Evolutionary conservation across 2,797 vertebrate species (phyloP).

Genomic region (Liasis olivaceus): DNA sequence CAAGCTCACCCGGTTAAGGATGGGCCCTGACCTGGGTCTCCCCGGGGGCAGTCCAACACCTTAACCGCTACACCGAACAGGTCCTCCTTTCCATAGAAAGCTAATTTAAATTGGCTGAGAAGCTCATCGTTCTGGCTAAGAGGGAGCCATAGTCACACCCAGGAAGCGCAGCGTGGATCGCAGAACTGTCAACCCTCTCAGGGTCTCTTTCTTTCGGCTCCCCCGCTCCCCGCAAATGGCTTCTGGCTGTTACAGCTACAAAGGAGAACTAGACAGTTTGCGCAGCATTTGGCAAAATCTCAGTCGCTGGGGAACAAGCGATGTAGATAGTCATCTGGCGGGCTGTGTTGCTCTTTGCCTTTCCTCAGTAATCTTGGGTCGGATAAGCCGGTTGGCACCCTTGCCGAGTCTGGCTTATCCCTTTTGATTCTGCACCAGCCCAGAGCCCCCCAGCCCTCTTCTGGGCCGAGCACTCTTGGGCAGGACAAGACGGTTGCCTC

Average conservation of each 20-base stretch:
- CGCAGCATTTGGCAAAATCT: not conserved
- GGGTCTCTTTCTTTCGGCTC: too few relatives aligned
- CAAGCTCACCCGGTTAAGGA: not conserved
- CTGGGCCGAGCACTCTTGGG: not conserved
- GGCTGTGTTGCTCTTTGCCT: not conserved
- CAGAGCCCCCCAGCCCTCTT: not conserved
- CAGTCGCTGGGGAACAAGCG: not conserved
- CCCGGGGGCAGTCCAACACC: not conserved
- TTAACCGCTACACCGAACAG: not conserved
- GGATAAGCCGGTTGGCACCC: not conserved
- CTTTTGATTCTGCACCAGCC: not conserved
- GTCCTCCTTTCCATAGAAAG: not conserved
- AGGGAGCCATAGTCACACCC: not conserved
- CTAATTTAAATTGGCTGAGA: not conserved
- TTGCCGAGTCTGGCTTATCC: not conserved
- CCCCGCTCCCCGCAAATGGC: too few relatives aligned
- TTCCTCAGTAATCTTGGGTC: not conserved
- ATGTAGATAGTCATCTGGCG: not conserved
- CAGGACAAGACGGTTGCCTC: not conserved
- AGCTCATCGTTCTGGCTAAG: not conserved
- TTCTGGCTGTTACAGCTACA: not conserved
- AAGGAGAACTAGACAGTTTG: not conserved
- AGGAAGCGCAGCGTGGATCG: not conserved
- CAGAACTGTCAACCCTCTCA: not conserved
- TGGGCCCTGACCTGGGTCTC: not conserved